phyloP scores from a whole-genome alignment of 2,113 vertebrate species.

The Sardina pilchardus region DNA sequence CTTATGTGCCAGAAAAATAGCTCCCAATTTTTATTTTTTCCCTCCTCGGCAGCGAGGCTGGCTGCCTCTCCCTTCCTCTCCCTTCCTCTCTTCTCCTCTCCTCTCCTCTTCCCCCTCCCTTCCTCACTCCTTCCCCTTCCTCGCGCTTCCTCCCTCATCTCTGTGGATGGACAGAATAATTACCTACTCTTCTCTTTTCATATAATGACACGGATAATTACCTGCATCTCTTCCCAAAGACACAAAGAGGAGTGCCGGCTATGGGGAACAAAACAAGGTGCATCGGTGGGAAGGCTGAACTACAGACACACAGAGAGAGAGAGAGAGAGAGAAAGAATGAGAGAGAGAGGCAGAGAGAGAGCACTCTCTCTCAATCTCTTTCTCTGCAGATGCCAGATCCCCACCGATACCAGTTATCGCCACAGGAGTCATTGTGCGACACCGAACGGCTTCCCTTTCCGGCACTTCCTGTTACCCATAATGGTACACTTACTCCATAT shows the following conservation, averaged over 20 bases:
- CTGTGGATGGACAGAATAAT: conserved; percentile 43
- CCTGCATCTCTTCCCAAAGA: conserved; percentile 33
- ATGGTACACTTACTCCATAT: conserved; percentile 10
- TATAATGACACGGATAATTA: conserved; percentile 40
- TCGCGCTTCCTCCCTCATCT: conserved; percentile 26
- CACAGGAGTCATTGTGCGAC: background rate
- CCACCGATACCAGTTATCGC: conserved; percentile 2
- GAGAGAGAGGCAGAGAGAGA: background rate
- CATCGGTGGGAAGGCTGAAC: background rate
- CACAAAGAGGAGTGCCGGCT: conserved; percentile 25
- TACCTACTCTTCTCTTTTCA: conserved; percentile 33
- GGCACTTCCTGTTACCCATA: conserved; percentile 19
- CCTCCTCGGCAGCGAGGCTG: background rate
- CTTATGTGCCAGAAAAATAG: conserved; percentile 34
- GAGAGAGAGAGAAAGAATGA: background rate
- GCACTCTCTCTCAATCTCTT: conserved; percentile 61
- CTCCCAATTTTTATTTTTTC: conserved; percentile 3
- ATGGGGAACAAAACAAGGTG: conserved; percentile 21
- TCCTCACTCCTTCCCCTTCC: background rate
- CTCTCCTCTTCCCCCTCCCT: background rate
- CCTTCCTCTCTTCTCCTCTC: background rate
- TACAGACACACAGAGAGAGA: background rate
- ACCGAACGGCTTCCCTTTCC: background rate
- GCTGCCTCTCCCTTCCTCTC: background rate
- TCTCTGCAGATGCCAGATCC: conserved; percentile 54